These are phyloP conservation scores for Cotesia chilonis DNA, from an alignment of 1,140 invertebrate species.

Conservation along the genomic window DNA sequence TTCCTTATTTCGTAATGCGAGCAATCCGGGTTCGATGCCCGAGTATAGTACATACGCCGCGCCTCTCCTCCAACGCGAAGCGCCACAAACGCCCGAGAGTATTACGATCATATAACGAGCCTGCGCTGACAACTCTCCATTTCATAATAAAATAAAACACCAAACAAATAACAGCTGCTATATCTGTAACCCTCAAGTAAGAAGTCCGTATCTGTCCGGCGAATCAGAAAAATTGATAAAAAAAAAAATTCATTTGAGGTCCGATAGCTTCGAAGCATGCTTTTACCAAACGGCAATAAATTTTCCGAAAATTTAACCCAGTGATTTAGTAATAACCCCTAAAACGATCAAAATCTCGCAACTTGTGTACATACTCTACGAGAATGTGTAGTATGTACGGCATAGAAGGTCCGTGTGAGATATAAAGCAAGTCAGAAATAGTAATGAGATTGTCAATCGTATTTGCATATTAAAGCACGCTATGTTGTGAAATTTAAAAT, in stretches of 20 bases:
- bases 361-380: too few species aligned
- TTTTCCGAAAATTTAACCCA: too few species aligned
- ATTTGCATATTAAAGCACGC: constrained; percentile 24
- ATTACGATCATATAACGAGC: too few species aligned
- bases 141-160: constrained; percentile 34
- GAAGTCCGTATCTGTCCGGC: too few species aligned
- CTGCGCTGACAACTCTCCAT: constrained; percentile 37
- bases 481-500: constrained; percentile 28
- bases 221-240: too few species aligned
- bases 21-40: constrained; percentile 45
- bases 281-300: too few species aligned
- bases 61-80: constrained; percentile 42
- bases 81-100: constrained; percentile 25
- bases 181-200: background rate
- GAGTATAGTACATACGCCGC: constrained; percentile 28
- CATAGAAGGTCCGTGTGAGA: background rate
- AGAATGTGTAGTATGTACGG: background rate
- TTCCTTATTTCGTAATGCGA: constrained; percentile 47
- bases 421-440: background rate
- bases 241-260: background rate
- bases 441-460: constrained; percentile 13
- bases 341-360: too few species aligned
- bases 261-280: too few species aligned
- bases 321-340: too few species aligned
- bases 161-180: background rate